Evolutionary conservation across 1,140 invertebrate species (phyloP), one percentile per base, ranked within the genome.

Genomic region (Uloborus diversus): DNA sequence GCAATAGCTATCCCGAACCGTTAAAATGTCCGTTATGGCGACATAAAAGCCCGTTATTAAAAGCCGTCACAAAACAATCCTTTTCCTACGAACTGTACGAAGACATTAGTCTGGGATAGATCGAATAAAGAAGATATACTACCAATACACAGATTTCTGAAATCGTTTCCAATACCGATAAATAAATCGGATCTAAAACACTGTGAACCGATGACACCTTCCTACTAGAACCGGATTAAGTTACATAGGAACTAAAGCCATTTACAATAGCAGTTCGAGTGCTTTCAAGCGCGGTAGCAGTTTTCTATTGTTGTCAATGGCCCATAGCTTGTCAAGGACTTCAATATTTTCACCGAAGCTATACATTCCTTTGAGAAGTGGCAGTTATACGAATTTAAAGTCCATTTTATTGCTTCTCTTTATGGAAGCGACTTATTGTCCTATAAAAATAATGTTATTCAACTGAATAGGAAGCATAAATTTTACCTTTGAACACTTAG

Each of bases 221-320:
- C 30, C 14, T 28, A 42, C 32, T 4, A 27, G 56, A 73, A 73
- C 53, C 13, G 51, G 69, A 61, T 73, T 61, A 42, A 61, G 33
- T 73, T 61, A 61, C 69, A 73, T 47, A 1, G 47, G 56, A 61
- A 47, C 56, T 27, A 47, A 73, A 37, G 33, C 13, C 23, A 23
- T 25, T 64, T 37, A 35, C 11, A 75, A 64, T 62, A 47, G 62
- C 28, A 14, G 20, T 25, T 28, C 30, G 27, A 51, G 30, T 35
- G n/a, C 71, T 53, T 23, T 53, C 28, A 64, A 75, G 42, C 68
- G 53, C 32, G 57, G 33, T 56, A 30, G 28, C 35, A 53, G 53
- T 13, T 59, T 64, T 64, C 71, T 25, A 75, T 75, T 75, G 71
- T 75, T 75, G 51, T 62, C 71, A 64, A 75, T 62, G 57, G 71